Percentiles rank a stretch among this genome's conserved stretches.
phyloP scores from a whole-genome alignment of 2,888 invertebrate species.

The Nephrotoma flavescens region DNA sequence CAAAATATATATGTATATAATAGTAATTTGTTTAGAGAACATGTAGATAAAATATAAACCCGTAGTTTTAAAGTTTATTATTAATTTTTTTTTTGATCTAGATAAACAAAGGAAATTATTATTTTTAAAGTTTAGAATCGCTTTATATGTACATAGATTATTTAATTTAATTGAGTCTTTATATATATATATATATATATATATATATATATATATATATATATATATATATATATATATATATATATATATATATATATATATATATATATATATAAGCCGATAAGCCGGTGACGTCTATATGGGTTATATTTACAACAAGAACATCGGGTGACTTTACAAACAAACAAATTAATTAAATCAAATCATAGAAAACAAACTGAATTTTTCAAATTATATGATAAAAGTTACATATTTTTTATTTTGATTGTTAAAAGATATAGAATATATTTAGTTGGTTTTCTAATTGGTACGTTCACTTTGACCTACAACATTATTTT shows the following conservation, averaged over 20 bases:
- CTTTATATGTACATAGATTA: neutral
- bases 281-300: neutral
- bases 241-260: neutral
- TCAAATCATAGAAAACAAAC: neutral
- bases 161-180: neutral
- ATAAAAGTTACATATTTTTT: neutral
- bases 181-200: neutral
- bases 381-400: neutral
- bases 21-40: neutral
- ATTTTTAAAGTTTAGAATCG: neutral
- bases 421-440: neutral
- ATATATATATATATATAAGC: neutral
- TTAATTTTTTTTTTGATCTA: neutral
- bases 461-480: neutral
- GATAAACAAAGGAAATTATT: neutral
- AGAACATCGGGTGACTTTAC: neutral
- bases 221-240: neutral
- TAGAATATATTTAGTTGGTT: neutral
- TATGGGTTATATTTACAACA: neutral
- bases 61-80: neutral
- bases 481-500: neutral
- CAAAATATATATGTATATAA: neutral
- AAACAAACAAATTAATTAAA: neutral
- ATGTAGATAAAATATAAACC: neutral
- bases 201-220: neutral